These are phyloP conservation scores for Heliconius congener DNA, from an alignment of 1,140 invertebrate species.

Conservation along the genomic window DNA sequence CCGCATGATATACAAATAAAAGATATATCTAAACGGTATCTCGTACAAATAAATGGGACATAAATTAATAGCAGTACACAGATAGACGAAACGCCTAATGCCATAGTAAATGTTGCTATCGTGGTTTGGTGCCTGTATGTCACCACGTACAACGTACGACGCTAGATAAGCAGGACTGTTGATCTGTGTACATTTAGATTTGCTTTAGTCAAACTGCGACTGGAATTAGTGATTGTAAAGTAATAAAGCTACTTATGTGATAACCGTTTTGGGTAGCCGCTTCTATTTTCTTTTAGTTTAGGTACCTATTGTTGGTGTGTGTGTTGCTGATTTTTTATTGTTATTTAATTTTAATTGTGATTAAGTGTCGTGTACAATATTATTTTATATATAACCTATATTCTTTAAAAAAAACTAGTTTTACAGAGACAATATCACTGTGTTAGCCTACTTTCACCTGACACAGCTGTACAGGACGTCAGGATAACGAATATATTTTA, in stretches of 20 bases:
- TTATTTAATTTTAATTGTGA: too few relatives aligned
- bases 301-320: too few relatives aligned
- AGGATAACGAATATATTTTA: too few relatives aligned
- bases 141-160: slow-evolving; percentile 49
- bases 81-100: slow-evolving; percentile 75
- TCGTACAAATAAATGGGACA: slow-evolving; percentile 71
- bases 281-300: neutral
- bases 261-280: neutral
- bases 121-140: slow-evolving; percentile 57
- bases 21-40: slow-evolving; percentile 72
- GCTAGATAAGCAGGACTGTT: slow-evolving; percentile 47
- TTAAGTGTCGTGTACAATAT: too few relatives aligned
- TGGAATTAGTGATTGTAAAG: slow-evolving; percentile 32
- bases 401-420: too few relatives aligned
- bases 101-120: slow-evolving; percentile 75
- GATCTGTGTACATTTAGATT: slow-evolving; percentile 41
- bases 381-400: too few relatives aligned
- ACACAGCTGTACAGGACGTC: too few relatives aligned
- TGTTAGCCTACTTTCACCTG: too few relatives aligned
- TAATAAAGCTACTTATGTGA: slow-evolving; percentile 27
- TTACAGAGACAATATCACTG: too few relatives aligned
- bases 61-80: slow-evolving; percentile 74
- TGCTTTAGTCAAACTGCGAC: slow-evolving; percentile 29
- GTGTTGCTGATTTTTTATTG: too few relatives aligned
- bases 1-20: slow-evolving; percentile 69